A percentile compares a stretch with the other conserved stretches of the same genome.
Evolutionary conservation across 1,140 invertebrate species (phyloP).

Genomic region (Cardiocondyla obscurior): DNA sequence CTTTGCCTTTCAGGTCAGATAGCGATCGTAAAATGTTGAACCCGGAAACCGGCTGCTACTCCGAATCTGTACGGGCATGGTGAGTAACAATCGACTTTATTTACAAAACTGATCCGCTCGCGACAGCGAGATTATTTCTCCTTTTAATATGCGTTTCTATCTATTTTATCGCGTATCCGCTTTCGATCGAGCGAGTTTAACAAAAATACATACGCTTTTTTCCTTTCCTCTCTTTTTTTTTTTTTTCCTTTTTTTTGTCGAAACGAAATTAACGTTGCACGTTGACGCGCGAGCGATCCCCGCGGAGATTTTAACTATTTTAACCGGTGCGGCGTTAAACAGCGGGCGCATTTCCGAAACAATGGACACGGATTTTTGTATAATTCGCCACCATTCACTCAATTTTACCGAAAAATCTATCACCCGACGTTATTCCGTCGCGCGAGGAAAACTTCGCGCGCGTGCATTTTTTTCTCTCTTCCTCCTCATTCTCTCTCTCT

Average conservation of each 20-base stretch:
- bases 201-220: background rate
- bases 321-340: conserved; percentile 32
- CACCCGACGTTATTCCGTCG: background rate
- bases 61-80: conserved; percentile 82
- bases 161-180: background rate
- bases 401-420: conserved; percentile 52
- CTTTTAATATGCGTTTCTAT: background rate
- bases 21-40: conserved; percentile 83
- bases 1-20: conserved; percentile 79
- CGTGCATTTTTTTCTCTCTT: background rate
- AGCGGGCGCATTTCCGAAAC: conserved; percentile 27
- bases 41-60: conserved; percentile 80
- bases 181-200: background rate
- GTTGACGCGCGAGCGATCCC: conserved; percentile 58
- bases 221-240: too few relatives aligned
- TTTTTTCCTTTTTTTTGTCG: background rate
- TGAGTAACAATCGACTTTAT: conserved; percentile 67
- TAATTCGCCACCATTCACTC: conserved; percentile 31
- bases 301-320: conserved; percentile 41
- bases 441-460: conserved; percentile 58
- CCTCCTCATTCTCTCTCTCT: too few relatives aligned
- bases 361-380: conserved; percentile 32
- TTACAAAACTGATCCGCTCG: too few relatives aligned
- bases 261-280: conserved; percentile 70
- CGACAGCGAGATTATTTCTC: background rate